Conservation (phyloP, 2,113 vertebrate genomes). For the Eupsittula cactorum region DNA sequence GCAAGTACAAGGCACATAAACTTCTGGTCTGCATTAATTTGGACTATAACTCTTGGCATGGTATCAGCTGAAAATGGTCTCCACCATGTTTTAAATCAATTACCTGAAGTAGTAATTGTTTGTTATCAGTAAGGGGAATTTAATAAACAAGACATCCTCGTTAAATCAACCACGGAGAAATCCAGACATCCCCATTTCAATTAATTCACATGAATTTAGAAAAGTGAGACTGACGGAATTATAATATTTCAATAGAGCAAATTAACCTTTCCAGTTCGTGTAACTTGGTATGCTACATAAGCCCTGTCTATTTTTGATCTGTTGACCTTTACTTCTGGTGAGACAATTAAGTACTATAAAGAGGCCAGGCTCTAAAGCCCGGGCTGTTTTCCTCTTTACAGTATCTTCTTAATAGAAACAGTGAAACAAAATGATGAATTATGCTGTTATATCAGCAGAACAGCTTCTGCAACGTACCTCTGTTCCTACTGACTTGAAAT, state of each 20-base stretch:
- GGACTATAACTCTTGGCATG: background rate
- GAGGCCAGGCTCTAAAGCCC: background rate
- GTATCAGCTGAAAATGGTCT: background rate
- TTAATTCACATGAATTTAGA: background rate
- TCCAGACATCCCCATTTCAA: background rate
- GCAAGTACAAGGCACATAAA: background rate
- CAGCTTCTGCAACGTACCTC: background rate
- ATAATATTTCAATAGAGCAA: background rate
- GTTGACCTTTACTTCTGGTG: background rate
- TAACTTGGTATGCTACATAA: background rate
- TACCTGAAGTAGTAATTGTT: slow-evolving; percentile 3
- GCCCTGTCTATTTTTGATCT: background rate
- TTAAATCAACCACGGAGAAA: background rate
- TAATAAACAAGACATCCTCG: background rate
- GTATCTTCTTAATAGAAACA: background rate
- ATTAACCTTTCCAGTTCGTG: background rate
- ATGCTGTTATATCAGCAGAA: background rate
- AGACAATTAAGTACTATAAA: background rate
- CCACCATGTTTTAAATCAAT: slow-evolving; percentile 22
- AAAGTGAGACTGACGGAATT: background rate
- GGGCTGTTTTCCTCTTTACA: background rate
- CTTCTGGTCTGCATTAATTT: slow-evolving; percentile 29
- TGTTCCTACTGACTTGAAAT: background rate
- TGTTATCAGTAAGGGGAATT: slow-evolving; percentile 13
- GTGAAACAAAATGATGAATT: background rate